Percentiles rank a stretch among this genome's conserved stretches.
Conservation (phyloP, 2,797 vertebrate genomes). For the Nyctalus aviator region DNA sequence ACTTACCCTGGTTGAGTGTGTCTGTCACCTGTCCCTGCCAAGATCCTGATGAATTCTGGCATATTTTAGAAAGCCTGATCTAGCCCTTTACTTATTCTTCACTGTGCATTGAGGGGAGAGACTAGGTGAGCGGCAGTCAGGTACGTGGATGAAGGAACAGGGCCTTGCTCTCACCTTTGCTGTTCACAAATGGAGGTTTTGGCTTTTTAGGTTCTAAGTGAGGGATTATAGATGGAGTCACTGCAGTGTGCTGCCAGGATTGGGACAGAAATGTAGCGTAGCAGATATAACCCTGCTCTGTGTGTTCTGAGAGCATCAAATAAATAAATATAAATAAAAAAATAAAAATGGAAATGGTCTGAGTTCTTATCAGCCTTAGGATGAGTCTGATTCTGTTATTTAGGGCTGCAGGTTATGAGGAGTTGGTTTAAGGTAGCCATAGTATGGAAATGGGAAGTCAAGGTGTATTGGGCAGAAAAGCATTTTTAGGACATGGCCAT, state of each 20-base stretch:
- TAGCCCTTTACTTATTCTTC: not conserved
- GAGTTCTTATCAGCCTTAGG: not conserved
- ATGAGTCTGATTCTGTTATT: not conserved
- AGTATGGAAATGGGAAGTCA: not conserved
- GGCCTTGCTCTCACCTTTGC: not conserved
- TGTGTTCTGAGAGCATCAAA: not conserved
- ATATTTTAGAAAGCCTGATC: not conserved
- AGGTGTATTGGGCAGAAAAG: not conserved
- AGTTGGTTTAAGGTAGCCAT: not conserved
- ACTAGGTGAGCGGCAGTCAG: not conserved
- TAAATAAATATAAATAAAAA: not conserved
- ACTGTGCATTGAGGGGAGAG: not conserved
- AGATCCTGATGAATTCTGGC: not conserved
- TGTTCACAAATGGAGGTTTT: not conserved
- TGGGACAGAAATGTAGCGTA: not conserved
- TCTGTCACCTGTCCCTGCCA: not conserved
- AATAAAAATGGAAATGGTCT: not conserved
- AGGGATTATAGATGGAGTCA: not conserved
- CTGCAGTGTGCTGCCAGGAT: not conserved
- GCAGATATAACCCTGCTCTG: not conserved
- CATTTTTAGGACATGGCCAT: not conserved
- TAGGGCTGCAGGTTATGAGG: not conserved
- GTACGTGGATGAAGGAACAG: not conserved
- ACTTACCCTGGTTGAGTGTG: not conserved
- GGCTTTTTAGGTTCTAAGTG: not conserved